phyloP scores from a whole-genome alignment of 1,140 invertebrate genomes.

The Luehdorfia chinensis region DNA sequence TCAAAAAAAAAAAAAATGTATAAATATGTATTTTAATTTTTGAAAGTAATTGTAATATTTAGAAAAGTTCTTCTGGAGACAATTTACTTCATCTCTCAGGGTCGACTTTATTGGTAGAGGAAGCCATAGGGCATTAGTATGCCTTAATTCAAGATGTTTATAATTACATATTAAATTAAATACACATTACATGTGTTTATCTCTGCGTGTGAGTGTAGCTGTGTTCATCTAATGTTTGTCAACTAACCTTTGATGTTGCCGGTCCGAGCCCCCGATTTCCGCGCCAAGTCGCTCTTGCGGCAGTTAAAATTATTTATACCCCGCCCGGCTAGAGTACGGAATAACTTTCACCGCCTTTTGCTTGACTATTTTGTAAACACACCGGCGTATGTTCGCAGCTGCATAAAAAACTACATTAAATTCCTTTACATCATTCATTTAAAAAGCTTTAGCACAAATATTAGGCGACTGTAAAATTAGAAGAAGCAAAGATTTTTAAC shows the following conservation, averaged over 20 bases:
- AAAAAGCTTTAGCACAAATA: not conserved
- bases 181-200: too few species aligned
- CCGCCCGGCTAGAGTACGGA: conserved; percentile 24
- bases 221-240: conserved; percentile 21
- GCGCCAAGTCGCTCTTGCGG: conserved; percentile 19
- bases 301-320: conserved; percentile 35
- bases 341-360: conserved; percentile 40
- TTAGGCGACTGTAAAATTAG: not conserved
- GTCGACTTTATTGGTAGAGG: too few species aligned
- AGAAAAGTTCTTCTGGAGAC: too few species aligned
- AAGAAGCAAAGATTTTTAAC: too few species aligned
- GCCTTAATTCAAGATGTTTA: too few species aligned
- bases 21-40: too few species aligned
- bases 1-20: too few species aligned
- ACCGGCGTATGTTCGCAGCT: not conserved
- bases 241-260: conserved; percentile 34
- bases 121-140: too few species aligned
- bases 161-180: too few species aligned
- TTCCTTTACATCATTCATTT: conserved; percentile 7
- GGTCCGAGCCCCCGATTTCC: conserved; percentile 26
- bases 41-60: too few species aligned
- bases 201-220: not conserved
- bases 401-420: not conserved
- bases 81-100: too few species aligned
- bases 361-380: conserved; percentile 36